Conservation (phyloP, 2,113 vertebrate genomes). For the Prinia subflava region DNA sequence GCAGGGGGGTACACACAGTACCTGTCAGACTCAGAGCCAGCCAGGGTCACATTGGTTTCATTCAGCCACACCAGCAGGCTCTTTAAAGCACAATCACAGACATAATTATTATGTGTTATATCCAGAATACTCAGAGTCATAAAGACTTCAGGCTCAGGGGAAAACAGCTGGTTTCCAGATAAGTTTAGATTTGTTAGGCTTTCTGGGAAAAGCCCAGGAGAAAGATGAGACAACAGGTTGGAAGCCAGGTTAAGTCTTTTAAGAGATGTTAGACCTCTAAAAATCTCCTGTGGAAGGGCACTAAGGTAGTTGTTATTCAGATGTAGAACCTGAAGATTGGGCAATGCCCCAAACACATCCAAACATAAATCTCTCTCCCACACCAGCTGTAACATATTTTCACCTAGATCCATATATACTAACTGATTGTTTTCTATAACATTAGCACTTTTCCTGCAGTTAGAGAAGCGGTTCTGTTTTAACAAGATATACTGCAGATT, state of each 20-base stretch:
- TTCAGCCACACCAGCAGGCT: slow-evolving; percentile 79
- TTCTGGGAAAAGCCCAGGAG: slow-evolving; percentile 70
- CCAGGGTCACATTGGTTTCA: slow-evolving; percentile 69
- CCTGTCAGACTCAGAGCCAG: slow-evolving; percentile 37
- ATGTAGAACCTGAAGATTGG: slow-evolving; percentile 66
- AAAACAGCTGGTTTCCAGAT: slow-evolving; percentile 79
- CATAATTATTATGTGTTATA: slow-evolving; percentile 76
- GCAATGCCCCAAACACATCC: slow-evolving; percentile 79
- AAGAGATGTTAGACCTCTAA: slow-evolving; percentile 76
- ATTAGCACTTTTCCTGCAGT: slow-evolving; percentile 37
- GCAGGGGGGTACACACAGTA: slow-evolving; percentile 75
- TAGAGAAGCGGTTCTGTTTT: slow-evolving; percentile 77
- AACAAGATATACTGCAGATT: slow-evolving; percentile 62
- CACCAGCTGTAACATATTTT: slow-evolving; percentile 78
- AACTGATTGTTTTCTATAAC: slow-evolving; percentile 58
- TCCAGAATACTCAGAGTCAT: slow-evolving; percentile 64
- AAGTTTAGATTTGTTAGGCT: slow-evolving; percentile 74
- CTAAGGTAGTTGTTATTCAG: slow-evolving; percentile 78
- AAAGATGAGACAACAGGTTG: slow-evolving; percentile 78
- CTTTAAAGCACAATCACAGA: slow-evolving; percentile 81
- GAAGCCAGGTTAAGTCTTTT: slow-evolving; percentile 73
- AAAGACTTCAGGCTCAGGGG: slow-evolving; percentile 78
- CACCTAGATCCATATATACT: slow-evolving; percentile 76
- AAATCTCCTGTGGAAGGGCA: slow-evolving; percentile 77
- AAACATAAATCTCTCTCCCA: slow-evolving; percentile 77